Percentiles rank a stretch among this genome's conserved stretches.
phyloP scores from a whole-genome alignment of 2,797 vertebrate genomes.

The Ctenosaura bakeri region DNA sequence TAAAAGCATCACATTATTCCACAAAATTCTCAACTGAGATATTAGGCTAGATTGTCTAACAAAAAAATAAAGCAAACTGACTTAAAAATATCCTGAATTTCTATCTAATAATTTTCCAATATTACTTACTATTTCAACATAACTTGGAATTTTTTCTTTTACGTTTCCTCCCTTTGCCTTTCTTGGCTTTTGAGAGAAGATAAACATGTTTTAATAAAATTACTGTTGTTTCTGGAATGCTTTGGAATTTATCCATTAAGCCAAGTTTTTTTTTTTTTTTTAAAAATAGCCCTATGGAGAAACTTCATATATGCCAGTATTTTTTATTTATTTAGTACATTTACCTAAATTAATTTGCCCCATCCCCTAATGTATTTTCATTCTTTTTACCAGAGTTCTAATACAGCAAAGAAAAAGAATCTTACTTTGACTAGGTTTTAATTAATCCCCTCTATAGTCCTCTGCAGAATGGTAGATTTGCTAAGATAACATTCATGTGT shows the following conservation, averaged over 20 bases:
- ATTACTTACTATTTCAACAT: background rate
- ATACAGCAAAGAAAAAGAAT: background rate
- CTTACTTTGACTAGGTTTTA: too few species aligned
- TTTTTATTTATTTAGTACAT: background rate
- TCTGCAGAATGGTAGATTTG: too few species aligned
- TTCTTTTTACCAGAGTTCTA: background rate
- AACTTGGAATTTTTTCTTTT: conserved; percentile 42
- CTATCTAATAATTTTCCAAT: background rate
- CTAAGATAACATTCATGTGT: too few species aligned
- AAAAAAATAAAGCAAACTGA: conserved; percentile 6
- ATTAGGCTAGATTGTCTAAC: conserved; percentile 18
- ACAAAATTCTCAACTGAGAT: background rate
- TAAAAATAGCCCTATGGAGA: background rate
- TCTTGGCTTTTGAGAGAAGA: conserved; percentile 49
- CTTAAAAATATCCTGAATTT: conserved; percentile 28
- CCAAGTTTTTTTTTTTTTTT: conserved; percentile 40
- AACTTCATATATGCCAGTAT: background rate
- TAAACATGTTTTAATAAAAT: conserved; percentile 53
- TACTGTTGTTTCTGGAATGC: conserved; percentile 37
- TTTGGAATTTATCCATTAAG: conserved; percentile 47
- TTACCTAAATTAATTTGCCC: background rate
- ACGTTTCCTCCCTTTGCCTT: conserved; percentile 49
- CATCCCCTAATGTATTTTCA: background rate
- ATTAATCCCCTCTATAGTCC: too few species aligned
- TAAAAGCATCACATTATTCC: conserved; percentile 14